phyloP scores from a whole-genome alignment of 2,113 vertebrate genomes.

The Verasper variegatus region DNA sequence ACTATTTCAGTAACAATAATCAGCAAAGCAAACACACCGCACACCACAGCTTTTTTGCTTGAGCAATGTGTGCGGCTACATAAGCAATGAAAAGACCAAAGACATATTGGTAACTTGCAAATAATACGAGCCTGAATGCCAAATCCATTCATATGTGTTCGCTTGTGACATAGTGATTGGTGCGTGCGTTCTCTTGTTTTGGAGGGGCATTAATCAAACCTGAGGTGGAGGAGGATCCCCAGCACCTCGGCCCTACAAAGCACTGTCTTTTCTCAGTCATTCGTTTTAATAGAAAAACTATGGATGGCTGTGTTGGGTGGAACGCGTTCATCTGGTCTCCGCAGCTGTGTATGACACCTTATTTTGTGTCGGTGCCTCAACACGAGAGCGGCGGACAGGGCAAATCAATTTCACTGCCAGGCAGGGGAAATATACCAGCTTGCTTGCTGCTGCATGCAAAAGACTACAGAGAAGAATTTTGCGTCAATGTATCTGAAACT shows the following conservation, averaged over 20 bases:
- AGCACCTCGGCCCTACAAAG: neutral
- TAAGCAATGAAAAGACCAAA: neutral
- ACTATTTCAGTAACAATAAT: neutral
- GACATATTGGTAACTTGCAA: conserved; percentile 4
- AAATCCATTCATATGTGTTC: conserved; percentile 21
- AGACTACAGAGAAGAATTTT: conserved; percentile 14
- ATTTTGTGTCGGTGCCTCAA: conserved; percentile 43
- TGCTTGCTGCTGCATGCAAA: conserved; percentile 10
- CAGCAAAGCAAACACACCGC: neutral
- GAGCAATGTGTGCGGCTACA: neutral
- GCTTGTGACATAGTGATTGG: conserved; percentile 17
- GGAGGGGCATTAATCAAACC: conserved; percentile 45
- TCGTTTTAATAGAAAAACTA: conserved; percentile 61
- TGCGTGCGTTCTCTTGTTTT: neutral
- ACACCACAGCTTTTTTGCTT: no score
- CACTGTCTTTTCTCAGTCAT: neutral
- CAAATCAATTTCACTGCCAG: conserved; percentile 55
- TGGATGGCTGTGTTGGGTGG: conserved; percentile 40
- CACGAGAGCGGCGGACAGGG: conserved; percentile 35
- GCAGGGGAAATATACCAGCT: conserved; percentile 4
- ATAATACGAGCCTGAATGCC: conserved; percentile 9
- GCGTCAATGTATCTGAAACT: conserved; percentile 10
- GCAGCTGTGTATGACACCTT: conserved; percentile 49
- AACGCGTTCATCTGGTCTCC: conserved; percentile 41
- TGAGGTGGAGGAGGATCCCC: neutral